Percentiles rank a stretch among this genome's conserved stretches.
Evolutionary conservation across 2,797 vertebrate species (phyloP).

Genomic region (Bradypodion ventrale): DNA sequence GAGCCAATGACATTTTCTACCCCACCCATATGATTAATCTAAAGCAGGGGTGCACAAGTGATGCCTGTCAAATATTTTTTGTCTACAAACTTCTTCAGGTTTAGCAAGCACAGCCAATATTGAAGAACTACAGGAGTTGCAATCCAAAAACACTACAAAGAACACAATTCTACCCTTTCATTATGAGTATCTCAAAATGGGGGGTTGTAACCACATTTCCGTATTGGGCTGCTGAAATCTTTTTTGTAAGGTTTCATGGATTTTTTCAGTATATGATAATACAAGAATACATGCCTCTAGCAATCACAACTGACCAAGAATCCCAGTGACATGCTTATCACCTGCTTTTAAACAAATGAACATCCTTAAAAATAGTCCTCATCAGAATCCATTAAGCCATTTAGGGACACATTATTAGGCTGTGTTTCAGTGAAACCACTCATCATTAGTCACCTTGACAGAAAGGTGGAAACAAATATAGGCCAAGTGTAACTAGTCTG

Average conservation of each 20-base stretch:
- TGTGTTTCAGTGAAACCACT: not conserved
- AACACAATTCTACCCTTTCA: not conserved
- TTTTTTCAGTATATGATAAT: not conserved
- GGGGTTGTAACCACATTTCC: not conserved
- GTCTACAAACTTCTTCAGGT: too few species aligned
- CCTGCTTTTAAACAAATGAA: not conserved
- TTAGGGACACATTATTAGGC: not conserved
- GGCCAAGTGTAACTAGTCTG: not conserved
- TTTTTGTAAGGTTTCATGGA: not conserved
- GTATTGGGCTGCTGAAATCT: not conserved
- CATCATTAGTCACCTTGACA: not conserved
- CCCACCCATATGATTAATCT: not conserved
- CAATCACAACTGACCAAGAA: not conserved
- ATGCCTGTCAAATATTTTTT: not conserved
- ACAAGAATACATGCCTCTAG: not conserved
- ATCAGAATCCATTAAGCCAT: not conserved
- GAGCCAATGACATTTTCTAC: not conserved
- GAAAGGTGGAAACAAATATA: not conserved
- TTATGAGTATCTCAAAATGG: not conserved
- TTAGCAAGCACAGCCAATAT: not conserved
- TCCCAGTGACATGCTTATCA: not conserved
- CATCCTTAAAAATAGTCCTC: not conserved
- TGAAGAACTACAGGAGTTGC: too few species aligned
- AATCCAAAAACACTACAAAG: too few species aligned
- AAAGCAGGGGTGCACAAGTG: not conserved